Evolutionary conservation across 2,888 invertebrate species (phyloP), one percentile per base, ranked within the genome.

Genomic region (Allophyes oxyacanthae): DNA sequence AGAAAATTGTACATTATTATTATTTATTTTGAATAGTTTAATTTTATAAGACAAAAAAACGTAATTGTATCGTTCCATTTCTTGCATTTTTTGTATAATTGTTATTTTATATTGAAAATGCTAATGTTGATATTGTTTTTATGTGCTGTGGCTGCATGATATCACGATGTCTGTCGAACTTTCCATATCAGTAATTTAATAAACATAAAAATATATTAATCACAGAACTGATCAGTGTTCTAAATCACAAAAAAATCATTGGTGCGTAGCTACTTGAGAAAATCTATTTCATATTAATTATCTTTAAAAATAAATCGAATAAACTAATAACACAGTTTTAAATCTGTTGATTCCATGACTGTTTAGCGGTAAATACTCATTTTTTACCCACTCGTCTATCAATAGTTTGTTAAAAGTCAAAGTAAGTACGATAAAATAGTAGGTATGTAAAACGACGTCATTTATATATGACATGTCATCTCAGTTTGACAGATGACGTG

Each of bases 61-160:
- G 58, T 20, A 72, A 80, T 85, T 86, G 77, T 88, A 88, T 90
- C 89, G 90, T 92, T 93, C 92, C 91, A 91, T 87, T 87, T 87
- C 83, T 86, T 89, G 92, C 92, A 92, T 92, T 93, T 90, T 91
- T 80, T 90, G 89, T 91, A 87, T 87, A 87, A 91, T 88, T 91
- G 92, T 92, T 92, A 88, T 84, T 89, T 90, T 89, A 85, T 87
- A 88, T 81, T 77, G 78, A 84, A 73, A 88, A 86, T 85, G 86
- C 88, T 83, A 82, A 85, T 90, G 89, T 92, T 91, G 84, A 88
- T 77, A 88, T 89, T 89, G 88, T 86, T 88, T 89, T 85, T 65
- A 67, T 70, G 77, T 71, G 66, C 66, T 70, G 52, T 65, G 51
- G 68, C 57, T 68, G 40, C 54, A 61, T 45, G 45, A 30, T 43